Base-by-base conservation (phyloP, 2,113 vertebrate species). In the Pseudorhombus dupliciocellatus region DNA sequence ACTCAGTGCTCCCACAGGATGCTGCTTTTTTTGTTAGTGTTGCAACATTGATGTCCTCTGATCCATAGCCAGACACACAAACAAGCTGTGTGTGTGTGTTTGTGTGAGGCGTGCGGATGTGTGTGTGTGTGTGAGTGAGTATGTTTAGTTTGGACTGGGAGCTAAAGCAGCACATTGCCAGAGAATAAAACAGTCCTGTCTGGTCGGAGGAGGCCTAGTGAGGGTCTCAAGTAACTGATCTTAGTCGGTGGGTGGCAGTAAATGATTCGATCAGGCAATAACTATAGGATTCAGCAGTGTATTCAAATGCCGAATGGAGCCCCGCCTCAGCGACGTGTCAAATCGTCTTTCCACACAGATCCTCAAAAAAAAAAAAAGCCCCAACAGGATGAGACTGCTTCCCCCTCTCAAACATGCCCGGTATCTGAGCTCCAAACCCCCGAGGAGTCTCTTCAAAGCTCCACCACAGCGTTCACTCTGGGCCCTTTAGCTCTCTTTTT, bases 211-310 rank as follows among this genome's bases (percentile, higher is more conserved):
- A 59, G 61, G 44, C 73, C 48, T 62, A 20, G 77, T 56, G 70
- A 82, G 84, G 77, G 80, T 81, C 82, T 67, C 28, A 74, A 79
- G 73, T 84, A 88, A 84, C 79, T 77, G 75, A 86, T 88, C 88
- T 73, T 56, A 40, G 76, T 85, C 84, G 71, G 82, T 80, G 84
- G 85, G 84, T 76, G 82, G 82, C 69, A 67, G 48, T 75, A 37
- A 84, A 83, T n/a, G 54, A 53, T 79, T 82, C 80, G 55, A 87
- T 81, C 60, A 66, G 31, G 37, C 56, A 64, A 8, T 11, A 24
- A 72, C 30, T 3, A 8, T 77, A 63, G 77, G 68, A 79, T 62
- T 82, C 16, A 12, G 60, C 9, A 61, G 71, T 71, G 70, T 62
- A 70, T 77, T 76, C 20, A 51, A 67, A 61, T 73, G 77, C 72